Evolutionary conservation across 2,113 vertebrate genomes (phyloP), one percentile per base, ranked within the genome.

Genomic region (Salvelinus namaycush): DNA sequence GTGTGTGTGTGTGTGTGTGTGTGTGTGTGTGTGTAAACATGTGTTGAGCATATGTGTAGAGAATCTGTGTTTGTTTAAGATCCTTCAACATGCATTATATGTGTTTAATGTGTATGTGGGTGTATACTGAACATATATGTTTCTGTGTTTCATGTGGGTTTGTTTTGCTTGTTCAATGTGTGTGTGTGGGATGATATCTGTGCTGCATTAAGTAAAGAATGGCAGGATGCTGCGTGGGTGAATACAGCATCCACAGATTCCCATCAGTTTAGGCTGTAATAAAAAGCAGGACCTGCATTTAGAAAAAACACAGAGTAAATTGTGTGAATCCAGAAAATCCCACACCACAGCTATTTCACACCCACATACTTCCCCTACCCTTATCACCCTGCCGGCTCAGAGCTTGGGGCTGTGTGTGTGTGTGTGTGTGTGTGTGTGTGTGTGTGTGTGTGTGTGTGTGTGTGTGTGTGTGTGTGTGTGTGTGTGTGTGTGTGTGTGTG

Each of bases 311-410:
- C 80, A 70, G 78, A 80, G 83, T 74, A 81, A 88, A 85, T 87
- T 86, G 79, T 85, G 83, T 80, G 87, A 91, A 87, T 88, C 76
- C 77, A 88, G 77, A 87, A 89, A 91, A 84, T 89, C 84, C 85
- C 84, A 84, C 75, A 86, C 84, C 85, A 51, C 87, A 89, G 80
- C 86, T 90, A 90, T 91, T 90, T 89, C 79, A 94, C 92, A 89
- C 91, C 92, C 91, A 92, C 90, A 67, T 84, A 89, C 88, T 92
- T 93, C 89, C 91, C 86, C 86, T 88, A 83, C 89, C 90, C 84
- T 89, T 87, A 90, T 90, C 84, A 75, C 82, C 83, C 78, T 82
- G 86, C 77, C 74, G 80, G 80, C 85, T 86, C 77, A 48, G 78
- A 81, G 82, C 80, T 78, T 84, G 81, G 60, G 60, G 9, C 26